Evolutionary conservation across 2,888 invertebrate species (phyloP).

Genomic region (Rhingia rostrata): DNA sequence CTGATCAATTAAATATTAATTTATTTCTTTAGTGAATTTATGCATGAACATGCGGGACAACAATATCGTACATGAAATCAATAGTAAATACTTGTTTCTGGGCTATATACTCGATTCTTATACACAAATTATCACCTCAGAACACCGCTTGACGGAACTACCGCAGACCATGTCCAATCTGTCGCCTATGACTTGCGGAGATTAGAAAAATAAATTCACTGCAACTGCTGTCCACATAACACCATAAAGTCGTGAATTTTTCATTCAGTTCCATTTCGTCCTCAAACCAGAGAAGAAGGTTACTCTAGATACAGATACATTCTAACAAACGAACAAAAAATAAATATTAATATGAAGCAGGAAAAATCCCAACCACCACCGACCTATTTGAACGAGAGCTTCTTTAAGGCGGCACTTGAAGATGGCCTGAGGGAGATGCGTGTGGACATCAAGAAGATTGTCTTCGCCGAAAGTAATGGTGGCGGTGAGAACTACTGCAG

Average conservation of each 20-base stretch:
- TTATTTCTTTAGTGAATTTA: no score
- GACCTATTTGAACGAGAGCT: slow-evolving; percentile 79
- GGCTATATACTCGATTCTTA: no score
- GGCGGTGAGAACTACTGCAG: slow-evolving; percentile 82
- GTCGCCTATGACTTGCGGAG: slow-evolving; percentile 16
- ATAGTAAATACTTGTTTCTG: no score
- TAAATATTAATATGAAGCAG: slow-evolving; percentile 35
- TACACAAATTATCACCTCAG: slow-evolving; percentile 37
- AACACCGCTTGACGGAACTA: slow-evolving; percentile 20
- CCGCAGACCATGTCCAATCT: slow-evolving; percentile 20
- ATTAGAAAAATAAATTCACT: slow-evolving; percentile 26
- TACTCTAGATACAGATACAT: background rate
- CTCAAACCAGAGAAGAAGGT: slow-evolving; percentile 28
- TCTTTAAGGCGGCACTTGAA: slow-evolving; percentile 80
- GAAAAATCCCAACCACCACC: slow-evolving; percentile 77
- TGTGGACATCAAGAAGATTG: slow-evolving; percentile 79
- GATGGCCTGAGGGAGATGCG: slow-evolving; percentile 80
- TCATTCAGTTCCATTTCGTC: slow-evolving; percentile 44
- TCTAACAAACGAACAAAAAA: slow-evolving; percentile 20
- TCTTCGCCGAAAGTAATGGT: slow-evolving; percentile 78
- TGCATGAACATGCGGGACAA: no score
- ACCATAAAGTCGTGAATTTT: slow-evolving; percentile 34
- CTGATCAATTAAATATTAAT: no score
- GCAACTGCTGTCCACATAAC: slow-evolving; percentile 18
- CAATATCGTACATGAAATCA: no score